Evolutionary conservation across 2,888 invertebrate genomes (phyloP).

Genomic region (Pseudococcus longispinus): DNA sequence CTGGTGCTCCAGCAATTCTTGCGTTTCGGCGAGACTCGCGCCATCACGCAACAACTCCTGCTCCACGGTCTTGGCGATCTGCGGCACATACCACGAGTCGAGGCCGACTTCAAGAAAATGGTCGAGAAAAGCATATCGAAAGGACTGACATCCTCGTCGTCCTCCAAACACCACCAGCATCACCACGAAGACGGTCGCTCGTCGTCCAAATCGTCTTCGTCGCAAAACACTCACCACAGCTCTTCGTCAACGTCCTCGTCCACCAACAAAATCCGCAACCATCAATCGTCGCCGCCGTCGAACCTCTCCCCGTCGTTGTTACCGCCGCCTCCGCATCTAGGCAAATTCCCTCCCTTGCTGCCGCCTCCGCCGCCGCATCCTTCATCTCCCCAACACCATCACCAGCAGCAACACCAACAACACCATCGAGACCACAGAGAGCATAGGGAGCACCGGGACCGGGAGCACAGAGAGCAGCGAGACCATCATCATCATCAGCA

Average conservation of each 20-base stretch:
- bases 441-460: conserved; percentile 59
- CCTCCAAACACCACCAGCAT: conserved; percentile 22
- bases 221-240: conserved; percentile 47
- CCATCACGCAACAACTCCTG: conserved; percentile 74
- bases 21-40: conserved; percentile 86
- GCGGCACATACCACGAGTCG: conserved; percentile 66
- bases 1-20: conserved; percentile 91
- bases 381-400: conserved; percentile 59
- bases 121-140: conserved; percentile 64
- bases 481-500: neutral
- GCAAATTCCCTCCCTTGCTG: conserved; percentile 59
- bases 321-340: conserved; percentile 62
- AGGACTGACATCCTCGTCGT: conserved; percentile 25
- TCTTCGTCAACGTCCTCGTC: conserved; percentile 42
- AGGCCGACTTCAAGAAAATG: conserved; percentile 67
- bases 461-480: neutral
- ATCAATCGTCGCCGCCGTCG: conserved; percentile 52
- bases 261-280: conserved; percentile 51
- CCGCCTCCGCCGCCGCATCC: conserved; percentile 62
- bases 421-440: neutral
- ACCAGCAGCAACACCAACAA: conserved; percentile 59
- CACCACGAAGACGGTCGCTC: conserved; percentile 48
- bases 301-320: conserved; percentile 64
- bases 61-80: conserved; percentile 64
- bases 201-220: neutral